Conservation (phyloP, 1,140 invertebrate genomes). For the Zaprionus vittiger region DNA sequence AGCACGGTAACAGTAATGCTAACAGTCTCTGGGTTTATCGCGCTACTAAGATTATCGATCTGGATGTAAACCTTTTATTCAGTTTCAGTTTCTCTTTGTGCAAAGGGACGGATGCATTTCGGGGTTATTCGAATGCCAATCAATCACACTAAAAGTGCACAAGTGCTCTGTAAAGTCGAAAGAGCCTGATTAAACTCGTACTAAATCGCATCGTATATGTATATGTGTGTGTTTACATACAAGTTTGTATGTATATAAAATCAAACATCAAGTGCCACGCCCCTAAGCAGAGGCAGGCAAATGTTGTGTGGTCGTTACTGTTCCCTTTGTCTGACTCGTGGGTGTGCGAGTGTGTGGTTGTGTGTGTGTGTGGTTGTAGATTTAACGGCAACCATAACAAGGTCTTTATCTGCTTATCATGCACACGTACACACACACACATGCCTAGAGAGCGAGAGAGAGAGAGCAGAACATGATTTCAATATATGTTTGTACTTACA, state of each 20-base stretch:
- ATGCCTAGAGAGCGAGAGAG: constrained; percentile 5
- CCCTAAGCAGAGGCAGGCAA: constrained; percentile 25
- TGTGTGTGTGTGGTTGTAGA: constrained; percentile 39
- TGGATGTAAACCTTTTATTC: constrained; percentile 27
- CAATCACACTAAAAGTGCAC: constrained; percentile 75
- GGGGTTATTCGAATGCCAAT: constrained; percentile 45
- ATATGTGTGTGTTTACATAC: neutral
- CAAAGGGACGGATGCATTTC: constrained; percentile 41
- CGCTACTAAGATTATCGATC: constrained; percentile 13
- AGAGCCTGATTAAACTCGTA: constrained; percentile 66
- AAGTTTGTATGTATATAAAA: constrained; percentile 39
- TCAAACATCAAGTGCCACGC: constrained; percentile 57
- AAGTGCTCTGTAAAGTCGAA: constrained; percentile 70
- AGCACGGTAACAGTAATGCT: neutral
- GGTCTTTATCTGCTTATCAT: constrained; percentile 70
- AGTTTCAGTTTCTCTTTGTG: constrained; percentile 34
- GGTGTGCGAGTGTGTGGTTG: constrained; percentile 9
- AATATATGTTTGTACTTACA: constrained; percentile 65
- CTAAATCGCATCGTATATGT: constrained; percentile 61
- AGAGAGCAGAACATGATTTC: constrained; percentile 58
- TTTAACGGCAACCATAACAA: constrained; percentile 71
- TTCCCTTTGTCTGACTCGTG: constrained; percentile 24
- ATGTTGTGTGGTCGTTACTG: constrained; percentile 34
- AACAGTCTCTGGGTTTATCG: constrained; percentile 5
- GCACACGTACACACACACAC: constrained; percentile 11